Evolutionary conservation across 2,113 vertebrate species (phyloP).

Genomic region (Gnathonemus longibarbis): DNA sequence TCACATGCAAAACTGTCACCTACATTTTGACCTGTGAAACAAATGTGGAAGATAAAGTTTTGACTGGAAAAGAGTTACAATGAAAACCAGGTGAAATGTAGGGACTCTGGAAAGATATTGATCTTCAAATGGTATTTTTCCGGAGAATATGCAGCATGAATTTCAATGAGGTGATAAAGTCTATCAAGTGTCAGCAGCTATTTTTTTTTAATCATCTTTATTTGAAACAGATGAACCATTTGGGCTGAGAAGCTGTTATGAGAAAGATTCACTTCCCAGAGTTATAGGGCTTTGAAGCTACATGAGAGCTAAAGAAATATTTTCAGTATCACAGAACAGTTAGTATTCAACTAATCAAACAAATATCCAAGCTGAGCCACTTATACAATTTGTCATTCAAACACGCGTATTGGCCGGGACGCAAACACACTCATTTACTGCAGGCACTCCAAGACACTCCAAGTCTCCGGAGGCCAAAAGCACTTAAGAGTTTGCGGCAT

Average conservation of each 20-base stretch:
- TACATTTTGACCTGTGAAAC: not conserved
- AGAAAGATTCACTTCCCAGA: not conserved
- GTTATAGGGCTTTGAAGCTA: not conserved
- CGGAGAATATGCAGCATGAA: conserved; percentile 2
- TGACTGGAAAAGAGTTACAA: not conserved
- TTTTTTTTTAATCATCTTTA: not conserved
- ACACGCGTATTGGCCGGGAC: not conserved
- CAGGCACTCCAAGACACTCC: conserved; percentile 22
- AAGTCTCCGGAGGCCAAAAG: not conserved
- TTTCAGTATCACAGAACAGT: not conserved
- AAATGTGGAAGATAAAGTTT: not conserved
- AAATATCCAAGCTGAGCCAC: not conserved
- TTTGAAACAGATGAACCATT: conserved; percentile 9
- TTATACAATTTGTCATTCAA: not conserved
- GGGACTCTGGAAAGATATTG: not conserved
- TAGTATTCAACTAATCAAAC: not conserved
- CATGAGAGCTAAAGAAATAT: not conserved
- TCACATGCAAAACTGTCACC: not conserved
- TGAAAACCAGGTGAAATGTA: not conserved
- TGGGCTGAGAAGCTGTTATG: not conserved
- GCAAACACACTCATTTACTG: not conserved
- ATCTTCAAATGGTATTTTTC: not conserved
- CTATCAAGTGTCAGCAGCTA: conserved; percentile 3
- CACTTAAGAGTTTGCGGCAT: conserved; percentile 27
- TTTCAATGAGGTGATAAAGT: conserved; percentile 1